phyloP scores from a whole-genome alignment of 2,888 invertebrate species.

The Zootermopsis nevadensis region DNA sequence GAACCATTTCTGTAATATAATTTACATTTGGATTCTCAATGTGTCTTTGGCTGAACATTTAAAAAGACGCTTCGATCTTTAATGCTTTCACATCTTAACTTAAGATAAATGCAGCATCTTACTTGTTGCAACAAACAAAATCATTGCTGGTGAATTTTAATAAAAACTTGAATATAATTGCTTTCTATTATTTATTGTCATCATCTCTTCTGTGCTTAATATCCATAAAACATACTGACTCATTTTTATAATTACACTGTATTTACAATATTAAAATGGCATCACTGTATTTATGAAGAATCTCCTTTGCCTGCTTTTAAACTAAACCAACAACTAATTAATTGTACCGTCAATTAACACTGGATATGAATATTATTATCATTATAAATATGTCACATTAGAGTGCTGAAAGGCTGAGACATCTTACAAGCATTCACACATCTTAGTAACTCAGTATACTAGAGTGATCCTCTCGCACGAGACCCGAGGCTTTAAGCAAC shows the following conservation, averaged over 20 bases:
- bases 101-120: no score
- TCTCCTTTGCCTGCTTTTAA: not conserved
- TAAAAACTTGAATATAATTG: not conserved
- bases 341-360: conserved; percentile 45
- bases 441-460: not conserved
- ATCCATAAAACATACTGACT: conserved; percentile 19
- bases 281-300: conserved; percentile 13
- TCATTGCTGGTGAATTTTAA: not conserved
- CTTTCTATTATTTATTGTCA: conserved; percentile 48
- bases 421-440: not conserved
- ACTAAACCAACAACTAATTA: not conserved
- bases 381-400: conserved; percentile 30
- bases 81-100: no score
- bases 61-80: no score
- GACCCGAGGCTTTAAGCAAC: no score
- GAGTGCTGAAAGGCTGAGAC: not conserved
- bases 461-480: no score
- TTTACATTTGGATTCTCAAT: no score
- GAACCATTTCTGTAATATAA: no score
- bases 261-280: conserved; percentile 46
- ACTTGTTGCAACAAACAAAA: no score
- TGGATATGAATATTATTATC: conserved; percentile 38
- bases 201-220: not conserved
- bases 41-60: no score
- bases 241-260: conserved; percentile 27